A percentile compares a stretch with the other conserved stretches of the same genome.
phyloP scores from a whole-genome alignment of 2,113 vertebrate genomes.

The Numida meleagris region DNA sequence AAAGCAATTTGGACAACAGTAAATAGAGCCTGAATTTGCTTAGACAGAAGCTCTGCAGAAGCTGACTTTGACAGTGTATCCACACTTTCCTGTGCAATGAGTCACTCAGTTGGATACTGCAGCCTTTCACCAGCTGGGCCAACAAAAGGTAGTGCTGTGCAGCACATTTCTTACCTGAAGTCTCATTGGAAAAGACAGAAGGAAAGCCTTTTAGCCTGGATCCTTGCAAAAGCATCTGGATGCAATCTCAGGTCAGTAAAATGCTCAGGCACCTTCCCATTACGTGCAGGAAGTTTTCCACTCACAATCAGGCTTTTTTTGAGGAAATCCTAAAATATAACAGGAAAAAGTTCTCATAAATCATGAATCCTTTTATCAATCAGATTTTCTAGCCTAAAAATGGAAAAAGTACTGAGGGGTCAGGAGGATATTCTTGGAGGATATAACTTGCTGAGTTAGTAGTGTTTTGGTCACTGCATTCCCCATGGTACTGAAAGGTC shows the following conservation, averaged over 20 bases:
- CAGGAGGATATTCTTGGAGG: neutral
- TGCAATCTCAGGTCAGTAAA: neutral
- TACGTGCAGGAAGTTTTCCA: neutral
- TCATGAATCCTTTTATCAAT: neutral
- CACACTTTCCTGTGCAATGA: neutral
- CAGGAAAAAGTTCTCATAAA: neutral
- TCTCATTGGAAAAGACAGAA: neutral
- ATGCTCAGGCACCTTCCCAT: neutral
- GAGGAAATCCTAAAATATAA: neutral
- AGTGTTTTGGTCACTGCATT: neutral
- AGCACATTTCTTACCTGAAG: neutral
- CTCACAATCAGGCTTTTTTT: neutral
- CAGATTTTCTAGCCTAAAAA: neutral
- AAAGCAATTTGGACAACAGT: neutral
- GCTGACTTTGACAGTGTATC: neutral
- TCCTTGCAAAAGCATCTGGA: neutral
- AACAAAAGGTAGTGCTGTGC: neutral
- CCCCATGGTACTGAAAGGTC: neutral
- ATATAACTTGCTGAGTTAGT: too few relatives aligned
- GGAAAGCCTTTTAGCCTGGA: neutral
- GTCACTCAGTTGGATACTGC: neutral
- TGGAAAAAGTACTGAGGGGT: neutral
- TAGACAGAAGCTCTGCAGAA: neutral
- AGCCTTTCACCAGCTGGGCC: neutral
- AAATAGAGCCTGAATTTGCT: neutral